Base-by-base conservation (phyloP, 2,888 invertebrate genomes). In the Meghimatium bilineatum region DNA sequence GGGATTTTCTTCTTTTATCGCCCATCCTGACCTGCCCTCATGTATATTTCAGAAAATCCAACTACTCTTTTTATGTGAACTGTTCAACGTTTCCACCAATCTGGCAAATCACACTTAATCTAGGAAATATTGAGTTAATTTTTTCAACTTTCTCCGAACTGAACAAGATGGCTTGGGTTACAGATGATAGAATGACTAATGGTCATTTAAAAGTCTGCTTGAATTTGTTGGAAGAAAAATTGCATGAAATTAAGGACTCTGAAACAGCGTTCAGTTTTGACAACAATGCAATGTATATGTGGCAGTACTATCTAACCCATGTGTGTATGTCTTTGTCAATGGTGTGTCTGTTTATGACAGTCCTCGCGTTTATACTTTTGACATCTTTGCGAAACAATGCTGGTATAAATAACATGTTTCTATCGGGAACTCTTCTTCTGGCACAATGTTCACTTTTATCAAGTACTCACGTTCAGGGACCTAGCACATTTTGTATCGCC, bases 231-330 rank as follows among this genome's bases (percentile, higher is more conserved):
- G 52, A 80, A 29, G 8, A 66, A 0, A 80, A 71, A 80, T 12
- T 80, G 1, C n/a, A 49, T 3, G 56, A 32, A 36, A 3, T 80
- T 0, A 49, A 52, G 14, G 12, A 20, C 3, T 26, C 20, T 38
- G 6, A 44, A 14, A n/a, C 20, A 0, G 0, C 32, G 17, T 3
- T 14, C 1, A 20, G 2, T 1, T 44, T 17, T 34, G 66, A 75
- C 10, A 20, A 60, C n/a, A 63, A 32, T 23, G 23, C 23, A 0
- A 20, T 44, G 1, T 29, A 29, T 14, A 52, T 49, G n/a, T 69
- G 49, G 52, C 76, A 44, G 29, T 80, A 80, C 49, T 76, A 80
- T 26, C 38, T 80, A 12, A 84, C 84, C 10, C 63, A 76, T 14
- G 29, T 76, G 0, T 80, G 75, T 32, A 1, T 76, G 32, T 17